phyloP scores from a whole-genome alignment of 30 jellyfish, hydroid and myxozoan species.

The Phacellophora camtschatica region DNA sequence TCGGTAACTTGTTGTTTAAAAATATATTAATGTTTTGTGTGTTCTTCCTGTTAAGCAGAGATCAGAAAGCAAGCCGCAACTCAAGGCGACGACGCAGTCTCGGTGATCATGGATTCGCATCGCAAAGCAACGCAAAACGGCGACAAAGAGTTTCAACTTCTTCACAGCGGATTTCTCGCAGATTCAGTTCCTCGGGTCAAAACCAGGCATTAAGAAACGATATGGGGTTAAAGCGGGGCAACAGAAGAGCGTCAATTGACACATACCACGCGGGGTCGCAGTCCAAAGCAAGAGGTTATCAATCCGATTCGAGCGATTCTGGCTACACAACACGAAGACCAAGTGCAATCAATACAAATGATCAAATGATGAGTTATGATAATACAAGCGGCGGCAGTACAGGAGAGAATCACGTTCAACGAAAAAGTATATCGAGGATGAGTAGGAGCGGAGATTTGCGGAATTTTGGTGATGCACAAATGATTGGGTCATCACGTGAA shows the following conservation, averaged over 20 bases:
- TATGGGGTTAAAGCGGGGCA: background rate
- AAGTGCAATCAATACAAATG: background rate
- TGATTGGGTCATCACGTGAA: background rate
- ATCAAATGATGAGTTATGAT: background rate
- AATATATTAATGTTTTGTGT: no score
- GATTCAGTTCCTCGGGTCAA: no score
- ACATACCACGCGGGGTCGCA: background rate
- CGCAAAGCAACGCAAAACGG: no score
- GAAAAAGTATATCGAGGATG: constrained; percentile 1
- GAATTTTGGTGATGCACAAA: no score
- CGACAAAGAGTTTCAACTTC: background rate
- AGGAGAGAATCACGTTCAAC: background rate
- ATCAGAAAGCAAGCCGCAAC: background rate
- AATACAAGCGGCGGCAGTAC: background rate
- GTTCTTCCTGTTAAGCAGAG: no score
- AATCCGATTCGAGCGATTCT: constrained; percentile 62
- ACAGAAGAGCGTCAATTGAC: background rate
- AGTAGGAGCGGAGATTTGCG: background rate
- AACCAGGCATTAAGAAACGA: no score
- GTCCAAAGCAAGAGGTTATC: no score
- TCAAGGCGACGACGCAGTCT: background rate
- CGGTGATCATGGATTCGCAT: no score
- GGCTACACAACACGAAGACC: constrained; percentile 46
- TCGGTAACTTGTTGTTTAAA: no score
- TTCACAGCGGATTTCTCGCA: background rate